Evolutionary conservation across 2,797 vertebrate species (phyloP), one percentile per base, ranked within the genome.

Genomic region (Hydrolagus colliei): DNA sequence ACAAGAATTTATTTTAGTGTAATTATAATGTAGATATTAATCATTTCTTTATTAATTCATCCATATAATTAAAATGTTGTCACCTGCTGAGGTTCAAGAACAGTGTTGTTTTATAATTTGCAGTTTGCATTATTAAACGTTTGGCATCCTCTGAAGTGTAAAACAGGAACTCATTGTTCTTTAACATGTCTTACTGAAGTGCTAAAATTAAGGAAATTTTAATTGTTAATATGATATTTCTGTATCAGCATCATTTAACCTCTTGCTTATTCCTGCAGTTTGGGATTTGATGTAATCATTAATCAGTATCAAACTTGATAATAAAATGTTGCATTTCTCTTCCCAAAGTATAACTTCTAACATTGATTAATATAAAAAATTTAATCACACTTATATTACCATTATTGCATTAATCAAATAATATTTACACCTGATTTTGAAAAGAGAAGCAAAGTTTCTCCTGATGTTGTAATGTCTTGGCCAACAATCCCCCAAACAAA

Each of bases 51-150:
- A 82, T 27, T 68, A 82, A 82, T 82, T 82, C 79, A 82, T 68
- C 79, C 79, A 82, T 82, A 82, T 67, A 82, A 82, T 82, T 68
- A 82, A 82, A 82, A 82, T 9, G 67, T 82, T 82, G 27, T 68
- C 79, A 82, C 79, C 65, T 68, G 27, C 79, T 68, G 79, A 14
- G 32, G 63, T 82, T 82, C 63, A 82, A 68, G 32, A 82, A 68
- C 14, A 41, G 79, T 82, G 79, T 52, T 52, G 41, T 10, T 32
- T 76, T 76, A 76, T 76, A 14, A 76, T 59, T 76, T 68, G 32
- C 16, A 32, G 41, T 16, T 68, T 41, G 18, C 79, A 68, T 82
- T 35, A 82, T 82, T 82, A 82, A 68, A 82, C 63, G 68, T 13
- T 82, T 20, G 67, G 63, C 27, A 68, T 35, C 8, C 20, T 68